phyloP scores from a whole-genome alignment of 1,140 invertebrate genomes.

The Acyrthosiphon pisum region DNA sequence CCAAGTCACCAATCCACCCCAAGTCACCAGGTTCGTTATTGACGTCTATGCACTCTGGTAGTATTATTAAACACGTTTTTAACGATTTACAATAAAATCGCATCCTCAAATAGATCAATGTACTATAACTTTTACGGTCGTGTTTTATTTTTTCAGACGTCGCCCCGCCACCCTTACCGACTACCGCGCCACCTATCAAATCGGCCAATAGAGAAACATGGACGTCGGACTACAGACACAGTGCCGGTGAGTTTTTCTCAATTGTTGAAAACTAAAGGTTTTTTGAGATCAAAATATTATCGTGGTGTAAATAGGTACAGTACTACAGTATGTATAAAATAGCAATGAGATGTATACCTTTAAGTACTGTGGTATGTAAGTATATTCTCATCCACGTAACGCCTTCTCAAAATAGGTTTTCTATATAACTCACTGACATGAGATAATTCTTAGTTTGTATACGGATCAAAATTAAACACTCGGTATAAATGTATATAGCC shows the following conservation, averaged over 20 bases:
- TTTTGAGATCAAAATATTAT: too few relatives aligned
- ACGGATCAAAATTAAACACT: not conserved
- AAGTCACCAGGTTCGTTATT: slow-evolving; percentile 41
- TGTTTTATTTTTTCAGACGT: slow-evolving; percentile 28
- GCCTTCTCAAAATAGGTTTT: too few relatives aligned
- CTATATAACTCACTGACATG: not conserved
- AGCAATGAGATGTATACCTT: too few relatives aligned
- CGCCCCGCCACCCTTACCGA: slow-evolving; percentile 60
- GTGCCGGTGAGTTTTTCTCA: slow-evolving; percentile 58
- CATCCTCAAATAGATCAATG: not conserved
- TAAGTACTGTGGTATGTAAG: too few relatives aligned
- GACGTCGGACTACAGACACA: slow-evolving; percentile 61
- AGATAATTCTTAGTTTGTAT: not conserved
- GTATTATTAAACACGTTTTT: not conserved
- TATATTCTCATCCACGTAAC: too few relatives aligned
- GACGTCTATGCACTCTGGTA: not conserved
- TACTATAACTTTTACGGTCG: not conserved
- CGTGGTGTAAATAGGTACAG: too few relatives aligned
- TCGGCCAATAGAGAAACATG: slow-evolving; percentile 60
- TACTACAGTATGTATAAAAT: too few relatives aligned
- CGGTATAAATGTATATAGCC: not conserved
- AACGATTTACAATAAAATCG: not conserved
- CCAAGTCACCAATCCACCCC: slow-evolving; percentile 28
- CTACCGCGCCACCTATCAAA: slow-evolving; percentile 60
- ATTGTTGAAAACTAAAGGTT: too few relatives aligned